Percentiles rank a stretch among this genome's conserved stretches.
phyloP scores from a whole-genome alignment of 2,888 invertebrate genomes.

The Monochamus alternatus region DNA sequence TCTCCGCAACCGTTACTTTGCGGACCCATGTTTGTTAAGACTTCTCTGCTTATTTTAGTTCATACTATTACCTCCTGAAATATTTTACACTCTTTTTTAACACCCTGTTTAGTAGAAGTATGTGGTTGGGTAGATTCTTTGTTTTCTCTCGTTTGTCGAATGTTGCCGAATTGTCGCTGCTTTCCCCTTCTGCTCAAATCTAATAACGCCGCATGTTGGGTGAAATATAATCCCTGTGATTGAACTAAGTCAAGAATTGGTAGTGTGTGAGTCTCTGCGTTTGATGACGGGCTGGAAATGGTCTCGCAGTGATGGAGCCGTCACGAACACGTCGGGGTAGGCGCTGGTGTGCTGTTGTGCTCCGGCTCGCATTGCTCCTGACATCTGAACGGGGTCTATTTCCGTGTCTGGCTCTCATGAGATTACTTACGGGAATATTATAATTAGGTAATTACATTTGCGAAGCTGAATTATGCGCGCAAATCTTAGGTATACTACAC shows the following conservation, averaged over 20 bases:
- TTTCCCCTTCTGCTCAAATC: no score
- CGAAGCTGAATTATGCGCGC: neutral
- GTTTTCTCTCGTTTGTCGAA: no score
- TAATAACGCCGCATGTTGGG: no score
- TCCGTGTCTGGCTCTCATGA: neutral
- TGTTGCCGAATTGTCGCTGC: no score
- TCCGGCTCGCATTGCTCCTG: conserved; percentile 25
- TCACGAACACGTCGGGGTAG: conserved; percentile 30
- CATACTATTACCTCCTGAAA: no score
- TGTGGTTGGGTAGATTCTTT: no score
- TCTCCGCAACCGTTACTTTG: no score
- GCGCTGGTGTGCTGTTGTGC: conserved; percentile 17
- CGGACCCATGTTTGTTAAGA: no score
- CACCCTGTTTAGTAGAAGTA: no score
- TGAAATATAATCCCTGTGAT: neutral
- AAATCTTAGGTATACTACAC: no score
- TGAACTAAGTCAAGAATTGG: neutral
- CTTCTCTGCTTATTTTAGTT: no score
- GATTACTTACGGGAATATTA: conserved; percentile 10
- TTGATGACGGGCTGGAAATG: conserved; percentile 15
- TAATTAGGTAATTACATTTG: conserved; percentile 10
- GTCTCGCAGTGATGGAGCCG: conserved; percentile 29
- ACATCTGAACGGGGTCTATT: conserved; percentile 9
- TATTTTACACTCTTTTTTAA: no score
- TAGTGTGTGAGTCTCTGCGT: neutral